Percentiles rank a stretch among this genome's conserved stretches.
phyloP scores from a whole-genome alignment of 2,113 vertebrate genomes.

The Hydrolagus affinis region DNA sequence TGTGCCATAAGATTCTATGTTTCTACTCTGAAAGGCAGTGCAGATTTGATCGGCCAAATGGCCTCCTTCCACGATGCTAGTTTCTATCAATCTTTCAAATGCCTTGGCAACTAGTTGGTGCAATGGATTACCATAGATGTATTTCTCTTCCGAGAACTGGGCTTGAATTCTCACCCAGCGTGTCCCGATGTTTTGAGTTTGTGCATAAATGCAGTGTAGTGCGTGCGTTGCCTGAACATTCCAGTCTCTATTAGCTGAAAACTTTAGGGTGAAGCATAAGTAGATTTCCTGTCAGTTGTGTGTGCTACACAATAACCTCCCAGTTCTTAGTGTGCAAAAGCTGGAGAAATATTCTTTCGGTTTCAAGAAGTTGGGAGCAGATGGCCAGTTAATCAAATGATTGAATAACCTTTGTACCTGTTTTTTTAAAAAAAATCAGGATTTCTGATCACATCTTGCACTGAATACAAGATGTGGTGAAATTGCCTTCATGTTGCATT shows the following conservation, averaged over 20 bases:
- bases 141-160: no score
- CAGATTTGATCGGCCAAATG: no score
- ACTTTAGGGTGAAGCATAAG: neutral
- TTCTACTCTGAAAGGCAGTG: no score
- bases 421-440: neutral
- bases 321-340: neutral
- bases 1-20: no score
- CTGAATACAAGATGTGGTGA: neutral
- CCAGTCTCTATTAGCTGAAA: neutral
- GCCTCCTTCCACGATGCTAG: no score
- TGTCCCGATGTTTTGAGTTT: no score
- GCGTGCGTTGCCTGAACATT: no score
- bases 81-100: no score
- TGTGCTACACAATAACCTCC: neutral
- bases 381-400: neutral
- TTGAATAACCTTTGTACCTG: neutral
- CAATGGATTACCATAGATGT: no score
- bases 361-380: neutral
- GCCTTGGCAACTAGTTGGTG: no score
- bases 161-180: no score
- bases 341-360: neutral
- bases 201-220: no score
- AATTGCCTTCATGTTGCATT: constrained; percentile 15
- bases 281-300: neutral
- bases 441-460: constrained; percentile 16